Percentiles rank a stretch among this genome's conserved stretches.
These are phyloP conservation scores for Araneus ventricosus DNA, from an alignment of 1,140 invertebrate species.

Conservation along the genomic window DNA sequence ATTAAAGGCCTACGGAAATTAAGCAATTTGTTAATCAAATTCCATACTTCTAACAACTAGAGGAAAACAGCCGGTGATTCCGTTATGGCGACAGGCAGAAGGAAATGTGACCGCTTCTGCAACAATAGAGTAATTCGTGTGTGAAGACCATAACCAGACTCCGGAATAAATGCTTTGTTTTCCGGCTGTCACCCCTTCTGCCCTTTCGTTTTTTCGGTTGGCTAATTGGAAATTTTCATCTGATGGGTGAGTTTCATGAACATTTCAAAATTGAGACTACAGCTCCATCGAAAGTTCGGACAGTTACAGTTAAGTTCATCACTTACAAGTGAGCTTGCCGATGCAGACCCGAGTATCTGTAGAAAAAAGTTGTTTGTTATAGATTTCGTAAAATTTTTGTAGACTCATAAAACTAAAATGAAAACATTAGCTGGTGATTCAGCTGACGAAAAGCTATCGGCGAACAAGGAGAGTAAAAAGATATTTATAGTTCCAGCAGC, in stretches of 20 bases:
- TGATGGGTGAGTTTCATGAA: not conserved
- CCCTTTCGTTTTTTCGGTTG: not conserved
- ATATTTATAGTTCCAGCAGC: constrained; percentile 12
- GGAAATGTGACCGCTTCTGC: constrained; percentile 36
- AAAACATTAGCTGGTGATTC: not conserved
- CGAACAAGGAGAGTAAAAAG: constrained; percentile 34
- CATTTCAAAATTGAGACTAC: not conserved
- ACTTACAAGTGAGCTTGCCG: not conserved
- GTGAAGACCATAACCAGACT: constrained; percentile 37
- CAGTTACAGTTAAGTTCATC: not conserved
- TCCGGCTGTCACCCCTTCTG: not conserved
- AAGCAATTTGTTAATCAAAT: constrained; percentile 6
- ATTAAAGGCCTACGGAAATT: not conserved
- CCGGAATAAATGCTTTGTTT: not conserved
- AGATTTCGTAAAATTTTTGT: too few relatives aligned
- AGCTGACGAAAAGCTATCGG: not conserved
- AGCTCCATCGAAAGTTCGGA: not conserved
- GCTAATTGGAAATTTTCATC: constrained; percentile 9
- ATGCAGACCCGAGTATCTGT: not conserved
- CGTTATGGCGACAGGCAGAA: not conserved
- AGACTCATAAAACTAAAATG: not conserved
- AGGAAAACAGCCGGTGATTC: not conserved
- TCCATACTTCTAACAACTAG: not conserved
- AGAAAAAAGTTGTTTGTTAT: not conserved
- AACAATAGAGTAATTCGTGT: constrained; percentile 37